Evolutionary conservation across 2,113 vertebrate genomes (phyloP).

Genomic region (Eulemur rufifrons): DNA sequence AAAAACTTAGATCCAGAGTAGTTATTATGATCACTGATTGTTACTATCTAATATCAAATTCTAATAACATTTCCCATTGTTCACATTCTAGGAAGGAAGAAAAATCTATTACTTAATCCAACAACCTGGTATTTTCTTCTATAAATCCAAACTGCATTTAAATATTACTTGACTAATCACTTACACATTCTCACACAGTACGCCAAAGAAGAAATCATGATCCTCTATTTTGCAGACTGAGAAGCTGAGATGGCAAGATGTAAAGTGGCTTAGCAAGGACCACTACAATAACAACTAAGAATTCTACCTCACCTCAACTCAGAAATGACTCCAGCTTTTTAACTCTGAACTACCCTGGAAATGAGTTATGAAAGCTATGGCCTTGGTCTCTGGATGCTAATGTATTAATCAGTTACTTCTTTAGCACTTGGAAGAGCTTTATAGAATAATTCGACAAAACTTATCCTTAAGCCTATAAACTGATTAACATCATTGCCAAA

Average conservation of each 20-base stretch:
- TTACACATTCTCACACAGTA: not conserved
- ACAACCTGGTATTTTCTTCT: conserved; percentile 27
- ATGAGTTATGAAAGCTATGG: not conserved
- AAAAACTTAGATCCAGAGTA: not conserved
- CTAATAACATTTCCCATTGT: not conserved
- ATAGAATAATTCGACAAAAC: conserved; percentile 33
- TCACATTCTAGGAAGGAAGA: not conserved
- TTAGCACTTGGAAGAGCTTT: not conserved
- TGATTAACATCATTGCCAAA: not conserved
- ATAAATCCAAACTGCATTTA: not conserved
- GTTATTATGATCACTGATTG: not conserved
- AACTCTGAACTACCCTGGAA: not conserved
- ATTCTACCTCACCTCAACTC: conserved; percentile 16
- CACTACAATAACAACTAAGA: not conserved
- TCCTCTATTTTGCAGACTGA: not conserved
- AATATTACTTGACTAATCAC: not conserved
- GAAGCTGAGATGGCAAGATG: not conserved
- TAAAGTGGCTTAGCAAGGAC: not conserved
- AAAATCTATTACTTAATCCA: conserved; percentile 28
- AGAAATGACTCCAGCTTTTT: conserved; percentile 16
- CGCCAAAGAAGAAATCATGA: not conserved
- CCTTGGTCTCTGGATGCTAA: not conserved
- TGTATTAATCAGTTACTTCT: not conserved
- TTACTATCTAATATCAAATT: not conserved
- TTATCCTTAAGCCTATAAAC: conserved; percentile 15